phyloP scores from a whole-genome alignment of 2,888 invertebrate genomes.

The Apamea monoglypha region DNA sequence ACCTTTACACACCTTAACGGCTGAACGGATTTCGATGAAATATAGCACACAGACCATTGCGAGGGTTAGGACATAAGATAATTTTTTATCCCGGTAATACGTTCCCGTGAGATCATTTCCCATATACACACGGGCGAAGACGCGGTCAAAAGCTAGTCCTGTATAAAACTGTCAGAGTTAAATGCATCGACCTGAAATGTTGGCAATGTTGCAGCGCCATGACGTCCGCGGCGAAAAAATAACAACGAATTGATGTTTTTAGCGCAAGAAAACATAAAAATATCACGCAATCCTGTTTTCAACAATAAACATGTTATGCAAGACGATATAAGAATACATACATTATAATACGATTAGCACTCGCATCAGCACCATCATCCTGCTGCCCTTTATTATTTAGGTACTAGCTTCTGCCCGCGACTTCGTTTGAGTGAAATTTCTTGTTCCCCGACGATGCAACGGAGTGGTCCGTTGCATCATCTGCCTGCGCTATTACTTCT shows the following conservation, averaged over 20 bases:
- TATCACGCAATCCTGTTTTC: slow-evolving; percentile 5
- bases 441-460: background rate
- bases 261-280: slow-evolving; percentile 40
- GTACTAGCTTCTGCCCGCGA: background rate
- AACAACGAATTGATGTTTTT: slow-evolving; percentile 44
- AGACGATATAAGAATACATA: background rate
- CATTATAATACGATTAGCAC: background rate
- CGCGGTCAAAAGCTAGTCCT: background rate
- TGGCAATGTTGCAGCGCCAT: slow-evolving; percentile 47
- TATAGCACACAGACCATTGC: background rate
- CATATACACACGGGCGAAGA: background rate
- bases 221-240: slow-evolving; percentile 49
- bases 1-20: background rate
- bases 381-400: background rate
- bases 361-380: background rate
- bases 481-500: too few species aligned
- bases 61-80: background rate
- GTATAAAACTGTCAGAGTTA: slow-evolving; percentile 3
- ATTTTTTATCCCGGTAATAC: background rate
- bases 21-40: background rate
- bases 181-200: slow-evolving; percentile 44
- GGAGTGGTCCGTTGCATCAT: too few species aligned
- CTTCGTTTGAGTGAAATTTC: too few species aligned
- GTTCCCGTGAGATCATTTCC: background rate
- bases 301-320: slow-evolving; percentile 29